phyloP scores from a whole-genome alignment of 23 tunicate genomes.

The Corella eumyota region DNA sequence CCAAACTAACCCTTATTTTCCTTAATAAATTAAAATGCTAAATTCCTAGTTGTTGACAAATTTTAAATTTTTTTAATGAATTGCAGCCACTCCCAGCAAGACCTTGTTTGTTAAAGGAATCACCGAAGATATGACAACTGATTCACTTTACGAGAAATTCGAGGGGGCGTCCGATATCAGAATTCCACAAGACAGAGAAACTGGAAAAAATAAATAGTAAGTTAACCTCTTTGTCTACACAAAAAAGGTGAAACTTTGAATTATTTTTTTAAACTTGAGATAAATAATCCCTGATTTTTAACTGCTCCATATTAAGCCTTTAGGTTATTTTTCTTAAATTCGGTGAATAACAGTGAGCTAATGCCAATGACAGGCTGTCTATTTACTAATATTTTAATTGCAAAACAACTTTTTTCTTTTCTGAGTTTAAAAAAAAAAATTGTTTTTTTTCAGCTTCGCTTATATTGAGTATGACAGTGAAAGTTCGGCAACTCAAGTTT shows the following conservation, averaged over 20 bases:
- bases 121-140: conserved; percentile 60
- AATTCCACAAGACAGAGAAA: conserved; percentile 61
- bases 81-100: conserved; percentile 43
- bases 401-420: too few species aligned
- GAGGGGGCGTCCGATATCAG: conserved; percentile 71
- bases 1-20: too few species aligned
- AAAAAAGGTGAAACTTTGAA: neutral
- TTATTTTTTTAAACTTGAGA: too few species aligned
- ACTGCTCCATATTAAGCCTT: neutral
- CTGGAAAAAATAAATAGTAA: conserved; percentile 68
- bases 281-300: neutral
- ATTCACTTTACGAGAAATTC: conserved; percentile 22
- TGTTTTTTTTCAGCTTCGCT: conserved; percentile 41
- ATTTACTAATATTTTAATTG: too few species aligned
- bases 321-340: too few species aligned
- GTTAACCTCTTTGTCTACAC: neutral
- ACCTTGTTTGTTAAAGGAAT: conserved; percentile 79
- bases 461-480: conserved; percentile 68
- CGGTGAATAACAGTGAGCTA: too few species aligned
- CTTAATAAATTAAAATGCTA: too few species aligned
- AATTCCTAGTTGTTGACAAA: too few species aligned
- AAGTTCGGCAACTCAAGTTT: conserved; percentile 30
- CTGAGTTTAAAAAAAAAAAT: too few species aligned
- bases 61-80: too few species aligned
- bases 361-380: too few species aligned